Percentiles rank a stretch among this genome's conserved stretches.
Conservation (phyloP, 2,888 invertebrate genomes). For the Torymus texanus region DNA sequence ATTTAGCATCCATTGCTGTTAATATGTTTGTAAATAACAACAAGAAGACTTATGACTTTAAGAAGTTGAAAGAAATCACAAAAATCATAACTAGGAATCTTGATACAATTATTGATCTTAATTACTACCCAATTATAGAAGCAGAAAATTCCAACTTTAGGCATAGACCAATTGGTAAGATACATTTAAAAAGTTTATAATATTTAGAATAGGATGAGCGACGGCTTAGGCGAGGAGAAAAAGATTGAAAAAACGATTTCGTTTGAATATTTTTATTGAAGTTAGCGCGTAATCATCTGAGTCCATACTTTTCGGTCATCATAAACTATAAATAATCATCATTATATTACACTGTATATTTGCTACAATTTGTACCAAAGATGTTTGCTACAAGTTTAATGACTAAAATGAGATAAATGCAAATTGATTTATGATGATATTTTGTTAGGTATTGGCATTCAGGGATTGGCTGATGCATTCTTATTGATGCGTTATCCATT, state of each 20-base stretch:
- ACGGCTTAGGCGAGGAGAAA: too few species aligned
- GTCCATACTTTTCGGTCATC: too few species aligned
- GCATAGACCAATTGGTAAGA: slow-evolving; percentile 85
- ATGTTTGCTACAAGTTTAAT: too few species aligned
- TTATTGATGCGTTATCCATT: slow-evolving; percentile 95
- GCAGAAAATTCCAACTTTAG: slow-evolving; percentile 90
- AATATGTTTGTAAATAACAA: slow-evolving; percentile 91
- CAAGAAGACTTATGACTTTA: slow-evolving; percentile 90
- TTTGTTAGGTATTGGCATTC: slow-evolving; percentile 88
- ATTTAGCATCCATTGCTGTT: slow-evolving; percentile 96
- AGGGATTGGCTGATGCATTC: slow-evolving; percentile 98
- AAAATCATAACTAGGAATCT: slow-evolving; percentile 93
- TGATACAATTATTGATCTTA: slow-evolving; percentile 97
- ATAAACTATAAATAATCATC: too few species aligned
- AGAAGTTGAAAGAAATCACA: slow-evolving; percentile 89
- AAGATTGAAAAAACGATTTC: too few species aligned
- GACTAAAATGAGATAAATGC: background rate
- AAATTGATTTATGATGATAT: background rate
- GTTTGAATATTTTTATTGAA: too few species aligned
- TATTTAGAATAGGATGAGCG: too few species aligned
- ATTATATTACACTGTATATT: too few species aligned
- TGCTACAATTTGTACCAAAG: too few species aligned
- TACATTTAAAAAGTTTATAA: background rate
- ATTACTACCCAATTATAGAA: slow-evolving; percentile 95
- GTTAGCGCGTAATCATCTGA: too few species aligned